These are phyloP conservation scores for Ennomos erosarius DNA, from an alignment of 2,888 invertebrate species.

Conservation along the genomic window DNA sequence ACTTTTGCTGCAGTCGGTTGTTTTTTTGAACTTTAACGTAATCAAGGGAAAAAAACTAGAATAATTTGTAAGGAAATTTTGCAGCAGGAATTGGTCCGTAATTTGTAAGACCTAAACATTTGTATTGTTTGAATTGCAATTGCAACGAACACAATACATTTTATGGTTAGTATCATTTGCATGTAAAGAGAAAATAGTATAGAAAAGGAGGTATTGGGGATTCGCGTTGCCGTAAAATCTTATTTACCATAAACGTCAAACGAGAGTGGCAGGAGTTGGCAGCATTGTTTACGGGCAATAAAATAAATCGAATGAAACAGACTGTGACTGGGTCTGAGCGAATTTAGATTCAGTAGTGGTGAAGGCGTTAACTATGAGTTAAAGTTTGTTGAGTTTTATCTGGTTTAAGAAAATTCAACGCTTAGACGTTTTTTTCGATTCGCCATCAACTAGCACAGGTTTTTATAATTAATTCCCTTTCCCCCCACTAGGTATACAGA, in stretches of 20 bases:
- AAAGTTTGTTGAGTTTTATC: constrained; percentile 3
- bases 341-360: constrained; percentile 4
- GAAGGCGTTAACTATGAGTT: constrained; percentile 10
- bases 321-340: constrained; percentile 55
- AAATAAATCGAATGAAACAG: constrained; percentile 76
- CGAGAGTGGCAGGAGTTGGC: constrained; percentile 71
- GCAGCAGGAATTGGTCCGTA: constrained; percentile 29
- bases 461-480: too few relatives aligned
- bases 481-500: too few relatives aligned
- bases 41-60: constrained; percentile 37
- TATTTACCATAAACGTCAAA: constrained; percentile 76
- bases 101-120: constrained; percentile 52
- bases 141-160: constrained; percentile 54
- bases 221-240: constrained; percentile 73
- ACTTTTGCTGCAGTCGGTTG: constrained; percentile 50
- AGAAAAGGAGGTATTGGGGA: constrained; percentile 62
- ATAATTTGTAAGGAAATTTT: constrained; percentile 9
- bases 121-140: constrained; percentile 53
- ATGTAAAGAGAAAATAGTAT: constrained; percentile 67
- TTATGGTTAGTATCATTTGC: constrained; percentile 64
- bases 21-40: constrained; percentile 47
- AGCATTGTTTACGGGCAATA: constrained; percentile 79
- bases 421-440: too few relatives aligned
- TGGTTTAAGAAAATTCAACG: background rate
- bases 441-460: too few relatives aligned